Evolutionary conservation across 1,140 invertebrate genomes (phyloP), one percentile per base, ranked within the genome.

Genomic region (Sminthurides bifidus): DNA sequence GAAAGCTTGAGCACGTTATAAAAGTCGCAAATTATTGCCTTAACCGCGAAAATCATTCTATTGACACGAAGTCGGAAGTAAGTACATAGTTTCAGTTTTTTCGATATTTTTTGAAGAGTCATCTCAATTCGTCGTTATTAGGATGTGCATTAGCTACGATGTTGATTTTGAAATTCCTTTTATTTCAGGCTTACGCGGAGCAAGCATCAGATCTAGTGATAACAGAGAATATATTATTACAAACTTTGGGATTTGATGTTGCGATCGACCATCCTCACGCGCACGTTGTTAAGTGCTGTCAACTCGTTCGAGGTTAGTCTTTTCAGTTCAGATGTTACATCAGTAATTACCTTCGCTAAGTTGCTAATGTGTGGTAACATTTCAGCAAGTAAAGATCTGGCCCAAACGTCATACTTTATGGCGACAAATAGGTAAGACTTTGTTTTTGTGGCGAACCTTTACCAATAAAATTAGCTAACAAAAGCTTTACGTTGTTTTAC

Each of bases 241-340:
- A 95, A 77, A 96, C 92, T 2, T 77, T 97, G 66, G 93, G 92
- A 55, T 97, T 98, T 76, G 90, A 95, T 75, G 85, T 96, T 26
- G 87, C 85, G 53, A 93, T 93, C 66, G 91, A 96, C 73, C 92
- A 97, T 79, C 92, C 93, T 5, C 92, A 98, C 69, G 92, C 92
- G 23, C 87, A 92, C 74, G 89, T 98, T 59, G 90, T 98, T 54
- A 83, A 84, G 68, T 92, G 89, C 68, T 90, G 91, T 77, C 86
- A 93, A 71, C 76, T 95, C 68, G 87, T 96, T 46, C 83, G 87
- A 85, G 90, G 91, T 88, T 12, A 29, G 17, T 37, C 12, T 38
- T 17, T 35, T 31, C 12, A 30, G 45, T 14, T 48, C 5, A 41
- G 31, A 27, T 26, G 33, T 52, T 41, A 26, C 24, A 30, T 27